Percentiles rank a stretch among this genome's conserved stretches.
phyloP scores from a whole-genome alignment of 2,888 invertebrate genomes.

The Cantharis flavilabris region DNA sequence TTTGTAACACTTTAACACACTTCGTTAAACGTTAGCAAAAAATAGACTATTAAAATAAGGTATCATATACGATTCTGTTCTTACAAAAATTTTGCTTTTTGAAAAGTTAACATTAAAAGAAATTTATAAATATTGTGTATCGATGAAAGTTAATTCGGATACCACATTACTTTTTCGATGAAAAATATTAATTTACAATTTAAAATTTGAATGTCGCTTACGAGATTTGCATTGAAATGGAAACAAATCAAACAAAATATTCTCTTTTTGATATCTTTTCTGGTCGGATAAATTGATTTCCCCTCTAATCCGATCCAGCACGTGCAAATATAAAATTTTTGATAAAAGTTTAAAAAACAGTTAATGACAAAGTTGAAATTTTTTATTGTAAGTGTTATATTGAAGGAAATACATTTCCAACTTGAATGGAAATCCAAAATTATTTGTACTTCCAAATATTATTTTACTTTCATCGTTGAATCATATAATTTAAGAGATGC shows the following conservation, averaged over 20 bases:
- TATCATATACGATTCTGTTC: neutral
- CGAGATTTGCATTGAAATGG: neutral
- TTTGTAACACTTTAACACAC: neutral
- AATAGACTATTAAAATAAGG: neutral
- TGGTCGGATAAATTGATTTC: neutral
- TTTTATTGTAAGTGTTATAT: neutral
- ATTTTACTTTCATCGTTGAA: neutral
- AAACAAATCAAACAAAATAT: neutral
- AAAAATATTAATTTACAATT: neutral
- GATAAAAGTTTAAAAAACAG: neutral
- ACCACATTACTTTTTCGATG: too few relatives aligned
- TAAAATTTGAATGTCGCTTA: neutral
- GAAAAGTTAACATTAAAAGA: neutral
- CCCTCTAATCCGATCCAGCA: neutral
- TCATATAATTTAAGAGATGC: neutral
- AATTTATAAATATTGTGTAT: too few relatives aligned
- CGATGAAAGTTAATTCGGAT: too few relatives aligned
- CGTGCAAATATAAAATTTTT: neutral
- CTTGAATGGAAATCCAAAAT: too few relatives aligned
- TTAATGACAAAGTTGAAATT: neutral
- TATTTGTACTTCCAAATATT: too few relatives aligned
- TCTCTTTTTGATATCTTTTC: neutral
- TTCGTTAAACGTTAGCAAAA: neutral
- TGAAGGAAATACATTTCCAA: neutral
- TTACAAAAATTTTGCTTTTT: neutral